Evolutionary conservation across 1,140 invertebrate species (phyloP).

Genomic region (Tetranychus cinnabarinus): DNA sequence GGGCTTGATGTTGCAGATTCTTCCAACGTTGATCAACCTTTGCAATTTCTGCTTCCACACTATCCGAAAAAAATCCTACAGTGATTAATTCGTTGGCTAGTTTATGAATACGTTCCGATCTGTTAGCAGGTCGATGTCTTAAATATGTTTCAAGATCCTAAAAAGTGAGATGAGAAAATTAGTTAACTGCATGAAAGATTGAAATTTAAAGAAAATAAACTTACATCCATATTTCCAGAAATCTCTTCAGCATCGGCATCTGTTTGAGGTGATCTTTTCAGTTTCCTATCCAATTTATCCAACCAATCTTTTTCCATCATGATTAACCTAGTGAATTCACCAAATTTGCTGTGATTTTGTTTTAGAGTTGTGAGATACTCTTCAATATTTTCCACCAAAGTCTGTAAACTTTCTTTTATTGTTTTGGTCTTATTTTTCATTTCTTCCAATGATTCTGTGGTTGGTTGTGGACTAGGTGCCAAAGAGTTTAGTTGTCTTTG

Average conservation of each 20-base stretch:
- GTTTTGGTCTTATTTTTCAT: neutral
- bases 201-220: neutral
- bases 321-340: constrained; percentile 36
- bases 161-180: constrained; percentile 5
- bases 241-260: constrained; percentile 82
- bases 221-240: constrained; percentile 48
- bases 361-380: constrained; percentile 30
- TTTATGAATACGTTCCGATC: constrained; percentile 44
- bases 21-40: constrained; percentile 38
- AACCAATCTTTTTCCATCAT: constrained; percentile 45
- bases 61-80: constrained; percentile 44
- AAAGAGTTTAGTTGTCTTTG: neutral
- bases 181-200: neutral
- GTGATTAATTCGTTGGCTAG: constrained; percentile 44
- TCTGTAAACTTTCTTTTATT: constrained; percentile 42
- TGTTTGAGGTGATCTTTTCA: constrained; percentile 39
- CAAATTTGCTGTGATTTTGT: constrained; percentile 43
- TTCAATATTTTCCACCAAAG: constrained; percentile 37
- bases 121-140: constrained; percentile 43
- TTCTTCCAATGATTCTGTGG: constrained; percentile 3
- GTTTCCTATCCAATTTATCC: constrained; percentile 49
- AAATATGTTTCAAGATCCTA: constrained; percentile 65
- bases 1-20: constrained; percentile 33
- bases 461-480: neutral
- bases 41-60: constrained; percentile 42